Percentiles rank a stretch among this genome's conserved stretches.
phyloP scores from a whole-genome alignment of 1,140 invertebrate genomes.

The Drosophila kurseongensis region DNA sequence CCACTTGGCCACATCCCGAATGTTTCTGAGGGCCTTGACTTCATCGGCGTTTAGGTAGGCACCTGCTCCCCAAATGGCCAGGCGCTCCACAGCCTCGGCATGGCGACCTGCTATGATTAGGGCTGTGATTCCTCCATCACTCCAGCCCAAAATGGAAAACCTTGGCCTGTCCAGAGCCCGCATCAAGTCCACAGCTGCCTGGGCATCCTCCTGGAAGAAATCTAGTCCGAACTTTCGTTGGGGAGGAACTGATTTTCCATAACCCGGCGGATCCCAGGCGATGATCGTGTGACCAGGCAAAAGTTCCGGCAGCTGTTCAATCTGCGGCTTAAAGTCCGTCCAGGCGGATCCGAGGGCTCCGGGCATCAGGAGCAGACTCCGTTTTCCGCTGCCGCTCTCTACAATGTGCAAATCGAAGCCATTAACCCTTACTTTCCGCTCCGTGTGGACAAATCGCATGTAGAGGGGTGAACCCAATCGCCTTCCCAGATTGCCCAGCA shows the following conservation, averaged over 20 bases:
- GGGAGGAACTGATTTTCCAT: slow-evolving; percentile 93
- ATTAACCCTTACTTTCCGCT: slow-evolving; percentile 87
- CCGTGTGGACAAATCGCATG: slow-evolving; percentile 63
- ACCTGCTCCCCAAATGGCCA: slow-evolving; percentile 92
- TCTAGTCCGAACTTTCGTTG: slow-evolving; percentile 88
- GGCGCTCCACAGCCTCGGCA: slow-evolving; percentile 88
- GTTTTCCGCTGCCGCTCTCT: slow-evolving; percentile 88
- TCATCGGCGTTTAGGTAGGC: slow-evolving; percentile 90
- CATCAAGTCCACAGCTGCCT: slow-evolving; percentile 89
- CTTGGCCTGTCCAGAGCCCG: slow-evolving; percentile 88
- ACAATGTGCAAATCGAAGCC: slow-evolving; percentile 89
- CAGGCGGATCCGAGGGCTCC: slow-evolving; percentile 91
- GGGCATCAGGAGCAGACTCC: slow-evolving; percentile 90
- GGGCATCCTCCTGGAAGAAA: slow-evolving; percentile 92
- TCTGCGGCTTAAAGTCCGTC: slow-evolving; percentile 93
- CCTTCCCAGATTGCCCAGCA: slow-evolving; percentile 34
- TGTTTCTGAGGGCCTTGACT: slow-evolving; percentile 88
- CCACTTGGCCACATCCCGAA: slow-evolving; percentile 91
- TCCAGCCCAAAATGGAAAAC: slow-evolving; percentile 94
- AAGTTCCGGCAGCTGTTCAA: slow-evolving; percentile 88
- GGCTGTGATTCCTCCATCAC: slow-evolving; percentile 93
- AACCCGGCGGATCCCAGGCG: slow-evolving; percentile 95
- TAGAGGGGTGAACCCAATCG: slow-evolving; percentile 22
- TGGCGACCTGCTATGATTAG: slow-evolving; percentile 90
- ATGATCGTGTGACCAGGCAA: slow-evolving; percentile 90